Evolutionary conservation across 2,888 invertebrate genomes (phyloP).

Genomic region (Leptinotarsa haldemani): DNA sequence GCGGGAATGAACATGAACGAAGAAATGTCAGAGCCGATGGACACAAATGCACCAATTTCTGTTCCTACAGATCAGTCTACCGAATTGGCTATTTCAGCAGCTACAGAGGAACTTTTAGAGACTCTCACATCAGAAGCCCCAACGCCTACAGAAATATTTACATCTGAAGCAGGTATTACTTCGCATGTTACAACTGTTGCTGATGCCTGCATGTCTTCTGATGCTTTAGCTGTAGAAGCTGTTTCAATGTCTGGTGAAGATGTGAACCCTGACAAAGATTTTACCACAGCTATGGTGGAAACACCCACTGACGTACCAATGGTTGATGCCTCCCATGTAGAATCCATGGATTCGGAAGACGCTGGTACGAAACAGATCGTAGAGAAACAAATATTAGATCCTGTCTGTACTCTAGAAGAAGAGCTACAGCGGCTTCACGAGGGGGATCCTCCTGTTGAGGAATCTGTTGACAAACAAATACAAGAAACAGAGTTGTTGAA

Average conservation of each 20-base stretch:
- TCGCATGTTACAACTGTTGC: not conserved
- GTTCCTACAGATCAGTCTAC: conserved; percentile 19
- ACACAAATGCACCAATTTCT: conserved; percentile 11
- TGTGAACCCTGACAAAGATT: conserved; percentile 27
- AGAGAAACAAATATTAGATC: conserved; percentile 8
- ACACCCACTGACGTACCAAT: conserved; percentile 7
- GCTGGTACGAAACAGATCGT: conserved; percentile 6
- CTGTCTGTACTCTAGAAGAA: conserved; percentile 41
- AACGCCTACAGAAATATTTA: conserved; percentile 10
- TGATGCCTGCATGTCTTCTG: conserved; percentile 24
- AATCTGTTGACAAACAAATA: conserved; percentile 13
- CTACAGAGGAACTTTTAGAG: conserved; percentile 19
- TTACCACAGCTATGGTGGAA: conserved; percentile 2
- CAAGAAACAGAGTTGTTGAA: conserved; percentile 9
- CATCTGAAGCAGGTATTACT: conserved; percentile 13
- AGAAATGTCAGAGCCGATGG: conserved; percentile 23
- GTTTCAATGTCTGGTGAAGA: conserved; percentile 28
- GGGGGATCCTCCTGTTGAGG: conserved; percentile 29
- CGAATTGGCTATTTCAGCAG: conserved; percentile 24
- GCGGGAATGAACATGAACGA: conserved; percentile 34
- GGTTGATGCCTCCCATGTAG: conserved; percentile 19
- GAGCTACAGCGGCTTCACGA: conserved; percentile 44
- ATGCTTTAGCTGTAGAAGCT: conserved; percentile 32
- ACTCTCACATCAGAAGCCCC: conserved; percentile 18
- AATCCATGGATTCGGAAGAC: conserved; percentile 19